Conservation (phyloP, 2,113 vertebrate genomes). For the Micronycteris hirsuta region DNA sequence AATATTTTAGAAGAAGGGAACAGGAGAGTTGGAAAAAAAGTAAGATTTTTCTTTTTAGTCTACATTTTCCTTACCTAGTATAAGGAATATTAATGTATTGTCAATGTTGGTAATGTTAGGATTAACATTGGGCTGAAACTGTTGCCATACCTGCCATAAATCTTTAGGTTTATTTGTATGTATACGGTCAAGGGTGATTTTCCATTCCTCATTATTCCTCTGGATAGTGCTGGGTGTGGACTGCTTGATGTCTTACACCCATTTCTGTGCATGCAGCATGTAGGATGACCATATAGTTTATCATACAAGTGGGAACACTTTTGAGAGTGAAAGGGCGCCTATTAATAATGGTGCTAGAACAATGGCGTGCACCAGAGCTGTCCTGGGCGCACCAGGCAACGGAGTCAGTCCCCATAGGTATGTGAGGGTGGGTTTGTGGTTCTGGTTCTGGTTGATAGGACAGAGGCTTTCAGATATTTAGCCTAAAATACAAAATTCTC, state of each 20-base stretch:
- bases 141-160: not conserved
- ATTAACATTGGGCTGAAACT: not conserved
- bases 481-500: slow-evolving; percentile 3
- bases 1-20: not conserved
- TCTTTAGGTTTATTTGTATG: not conserved
- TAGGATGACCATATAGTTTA: not conserved
- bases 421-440: not conserved
- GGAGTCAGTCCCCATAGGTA: not conserved
- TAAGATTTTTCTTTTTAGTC: not conserved
- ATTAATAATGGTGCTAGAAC: not conserved
- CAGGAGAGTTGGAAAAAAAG: slow-evolving; percentile 4
- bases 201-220: not conserved
- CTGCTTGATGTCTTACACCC: not conserved
- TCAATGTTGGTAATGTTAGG: not conserved
- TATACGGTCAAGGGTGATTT: not conserved
- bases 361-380: not conserved
- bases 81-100: not conserved
- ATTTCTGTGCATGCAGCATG: not conserved
- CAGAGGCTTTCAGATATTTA: slow-evolving; percentile 12
- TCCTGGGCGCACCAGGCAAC: not conserved
- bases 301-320: not conserved
- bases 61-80: not conserved
- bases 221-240: not conserved
- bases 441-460: not conserved
- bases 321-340: not conserved